These are phyloP conservation scores for Agonopterix alstromeriana DNA, from an alignment of 2,888 invertebrate genomes.

Conservation along the genomic window DNA sequence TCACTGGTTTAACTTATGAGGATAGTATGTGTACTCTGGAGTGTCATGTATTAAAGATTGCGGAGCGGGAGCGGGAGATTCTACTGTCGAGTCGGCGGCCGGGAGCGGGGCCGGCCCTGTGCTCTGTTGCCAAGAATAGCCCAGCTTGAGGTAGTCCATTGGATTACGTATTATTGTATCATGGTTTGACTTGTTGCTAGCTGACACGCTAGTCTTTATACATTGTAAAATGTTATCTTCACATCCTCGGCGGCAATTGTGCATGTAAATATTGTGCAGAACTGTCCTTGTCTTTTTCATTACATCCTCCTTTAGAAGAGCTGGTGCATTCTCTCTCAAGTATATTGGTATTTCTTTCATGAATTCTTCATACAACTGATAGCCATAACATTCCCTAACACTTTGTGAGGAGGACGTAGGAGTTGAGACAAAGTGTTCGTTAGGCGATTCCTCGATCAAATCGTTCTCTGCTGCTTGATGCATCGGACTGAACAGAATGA, in stretches of 20 bases:
- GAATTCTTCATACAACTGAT: conserved; percentile 38
- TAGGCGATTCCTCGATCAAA: conserved; percentile 1
- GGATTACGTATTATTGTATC: conserved; percentile 30
- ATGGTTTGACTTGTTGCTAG: conserved; percentile 8
- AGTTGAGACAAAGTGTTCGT: conserved; percentile 10
- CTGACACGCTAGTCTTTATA: conserved; percentile 9
- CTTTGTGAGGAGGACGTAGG: conserved; percentile 13
- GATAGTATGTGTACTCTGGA: conserved; percentile 54
- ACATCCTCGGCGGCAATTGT: conserved; percentile 21
- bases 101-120: conserved; percentile 4
- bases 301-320: conserved; percentile 28
- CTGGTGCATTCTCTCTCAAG: conserved; percentile 27
- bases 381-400: conserved; percentile 16
- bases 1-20: conserved; percentile 48
- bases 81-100: conserved; percentile 6
- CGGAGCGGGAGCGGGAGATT: not conserved
- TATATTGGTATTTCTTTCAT: conserved; percentile 37
- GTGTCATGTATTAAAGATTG: conserved; percentile 26
- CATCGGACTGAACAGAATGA: conserved; percentile 21
- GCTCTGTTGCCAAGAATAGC: not conserved
- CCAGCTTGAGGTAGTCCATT: conserved; percentile 28
- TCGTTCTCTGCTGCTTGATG: conserved; percentile 5
- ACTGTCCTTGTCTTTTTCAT: conserved; percentile 26
- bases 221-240: conserved; percentile 20
- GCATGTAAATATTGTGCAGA: conserved; percentile 29